Conservation (phyloP, 2,888 invertebrate genomes). For the Abrostola tripartita region DNA sequence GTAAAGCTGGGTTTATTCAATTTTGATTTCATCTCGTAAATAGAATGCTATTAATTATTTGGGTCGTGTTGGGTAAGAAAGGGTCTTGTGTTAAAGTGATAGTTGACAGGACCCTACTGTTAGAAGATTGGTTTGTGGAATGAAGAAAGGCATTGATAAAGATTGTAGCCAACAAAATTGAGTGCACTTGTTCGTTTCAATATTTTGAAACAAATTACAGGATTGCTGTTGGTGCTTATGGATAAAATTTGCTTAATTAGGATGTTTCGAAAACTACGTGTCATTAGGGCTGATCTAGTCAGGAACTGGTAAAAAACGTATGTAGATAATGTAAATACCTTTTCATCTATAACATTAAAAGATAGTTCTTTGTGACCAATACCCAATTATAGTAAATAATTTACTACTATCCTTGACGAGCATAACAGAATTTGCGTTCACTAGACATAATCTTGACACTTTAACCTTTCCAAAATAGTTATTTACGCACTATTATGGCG, state of each 20-base stretch:
- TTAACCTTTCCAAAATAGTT: slow-evolving; percentile 44
- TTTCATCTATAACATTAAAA: slow-evolving; percentile 21
- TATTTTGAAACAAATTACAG: no score
- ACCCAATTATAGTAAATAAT: slow-evolving; percentile 10
- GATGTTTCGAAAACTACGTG: no score
- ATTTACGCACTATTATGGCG: slow-evolving; percentile 45
- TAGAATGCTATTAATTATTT: slow-evolving; percentile 3
- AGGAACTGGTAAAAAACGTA: no score
- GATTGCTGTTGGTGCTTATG: no score
- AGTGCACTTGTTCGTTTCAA: no score
- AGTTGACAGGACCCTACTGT: not conserved
- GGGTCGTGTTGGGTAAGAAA: slow-evolving; percentile 1
- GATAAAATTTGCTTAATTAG: no score
- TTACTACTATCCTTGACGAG: slow-evolving; percentile 28
- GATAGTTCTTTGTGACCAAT: slow-evolving; percentile 20
- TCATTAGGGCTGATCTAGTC: no score
- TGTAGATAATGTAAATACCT: not conserved
- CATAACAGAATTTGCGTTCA: slow-evolving; percentile 35
- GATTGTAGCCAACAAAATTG: not conserved
- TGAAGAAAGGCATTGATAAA: not conserved
- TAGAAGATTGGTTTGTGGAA: not conserved
- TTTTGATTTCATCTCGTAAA: slow-evolving; percentile 11
- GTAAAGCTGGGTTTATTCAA: slow-evolving; percentile 28
- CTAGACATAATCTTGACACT: slow-evolving; percentile 37
- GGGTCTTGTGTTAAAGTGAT: not conserved